Evolutionary conservation across 2,888 invertebrate genomes (phyloP).

Genomic region (Oscheius onirici): DNA sequence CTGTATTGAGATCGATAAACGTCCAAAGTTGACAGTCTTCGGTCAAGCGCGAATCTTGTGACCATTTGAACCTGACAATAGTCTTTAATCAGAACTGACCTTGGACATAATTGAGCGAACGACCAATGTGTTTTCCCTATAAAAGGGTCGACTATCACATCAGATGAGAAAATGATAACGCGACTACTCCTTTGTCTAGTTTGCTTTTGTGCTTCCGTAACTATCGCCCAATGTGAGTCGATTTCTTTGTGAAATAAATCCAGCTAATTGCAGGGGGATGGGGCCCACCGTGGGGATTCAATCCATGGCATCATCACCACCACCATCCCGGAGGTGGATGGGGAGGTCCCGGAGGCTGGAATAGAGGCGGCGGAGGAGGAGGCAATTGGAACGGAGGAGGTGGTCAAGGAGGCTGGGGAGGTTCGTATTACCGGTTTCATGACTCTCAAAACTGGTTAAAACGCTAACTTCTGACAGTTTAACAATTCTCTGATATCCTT

Average conservation of each 20-base stretch:
- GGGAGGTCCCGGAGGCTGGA: background rate
- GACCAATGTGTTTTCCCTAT: background rate
- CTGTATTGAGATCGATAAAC: too few species aligned
- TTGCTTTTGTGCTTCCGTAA: background rate
- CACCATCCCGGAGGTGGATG: background rate
- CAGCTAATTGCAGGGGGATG: too few species aligned
- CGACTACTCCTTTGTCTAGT: conserved; percentile 14
- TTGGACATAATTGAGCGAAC: conserved; percentile 5
- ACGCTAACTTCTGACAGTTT: too few species aligned
- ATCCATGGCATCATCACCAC: background rate
- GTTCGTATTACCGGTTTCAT: background rate
- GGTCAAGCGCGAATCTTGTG: too few species aligned
- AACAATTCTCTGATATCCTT: too few species aligned
- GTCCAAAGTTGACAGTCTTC: too few species aligned
- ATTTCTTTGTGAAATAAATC: background rate
- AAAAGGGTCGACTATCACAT: background rate
- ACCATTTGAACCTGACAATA: too few species aligned
- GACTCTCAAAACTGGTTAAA: background rate
- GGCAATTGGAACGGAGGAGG: too few species aligned
- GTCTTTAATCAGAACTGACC: background rate
- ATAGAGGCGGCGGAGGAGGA: background rate
- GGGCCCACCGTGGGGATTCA: background rate
- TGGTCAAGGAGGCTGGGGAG: background rate
- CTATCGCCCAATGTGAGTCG: conserved; percentile 5
- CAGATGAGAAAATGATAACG: background rate